phyloP scores from a whole-genome alignment of 2,113 vertebrate genomes.

The Corythornis cristatus region DNA sequence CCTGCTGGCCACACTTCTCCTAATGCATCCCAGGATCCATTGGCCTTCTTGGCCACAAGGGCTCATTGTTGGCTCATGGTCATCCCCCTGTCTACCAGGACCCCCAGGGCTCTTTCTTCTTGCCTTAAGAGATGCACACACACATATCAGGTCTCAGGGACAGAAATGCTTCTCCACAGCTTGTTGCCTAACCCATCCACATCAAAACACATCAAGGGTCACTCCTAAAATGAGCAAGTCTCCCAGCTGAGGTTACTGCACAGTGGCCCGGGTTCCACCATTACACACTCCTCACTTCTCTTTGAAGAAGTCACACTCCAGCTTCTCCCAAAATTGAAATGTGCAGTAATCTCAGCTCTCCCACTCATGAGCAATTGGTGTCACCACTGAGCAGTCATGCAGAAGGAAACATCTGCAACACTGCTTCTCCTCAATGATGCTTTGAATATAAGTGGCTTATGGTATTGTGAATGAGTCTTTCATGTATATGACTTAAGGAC shows the following conservation, averaged over 20 bases:
- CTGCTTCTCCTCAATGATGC: background rate
- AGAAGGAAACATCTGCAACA: background rate
- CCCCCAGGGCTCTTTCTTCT: too few relatives aligned
- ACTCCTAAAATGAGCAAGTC: background rate
- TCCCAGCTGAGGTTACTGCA: background rate
- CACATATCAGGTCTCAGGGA: background rate
- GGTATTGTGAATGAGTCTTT: background rate
- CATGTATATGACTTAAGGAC: background rate
- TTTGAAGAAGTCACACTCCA: background rate
- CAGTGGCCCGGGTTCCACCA: background rate
- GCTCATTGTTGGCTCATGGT: too few relatives aligned
- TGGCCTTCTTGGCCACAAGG: too few relatives aligned
- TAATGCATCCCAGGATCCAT: too few relatives aligned
- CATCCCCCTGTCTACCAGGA: too few relatives aligned
- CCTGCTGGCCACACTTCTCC: too few relatives aligned
- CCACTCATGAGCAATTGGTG: background rate
- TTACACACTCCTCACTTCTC: background rate
- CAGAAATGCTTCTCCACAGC: background rate
- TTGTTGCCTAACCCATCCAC: background rate
- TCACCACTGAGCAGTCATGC: background rate
- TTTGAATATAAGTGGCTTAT: background rate
- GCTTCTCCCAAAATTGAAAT: background rate
- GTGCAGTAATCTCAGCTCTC: background rate
- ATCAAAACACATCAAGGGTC: background rate
- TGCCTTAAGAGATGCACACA: background rate